These are phyloP conservation scores for Xenopus laevis DNA, from an alignment of 2,113 vertebrate genomes.

Conservation along the genomic window DNA sequence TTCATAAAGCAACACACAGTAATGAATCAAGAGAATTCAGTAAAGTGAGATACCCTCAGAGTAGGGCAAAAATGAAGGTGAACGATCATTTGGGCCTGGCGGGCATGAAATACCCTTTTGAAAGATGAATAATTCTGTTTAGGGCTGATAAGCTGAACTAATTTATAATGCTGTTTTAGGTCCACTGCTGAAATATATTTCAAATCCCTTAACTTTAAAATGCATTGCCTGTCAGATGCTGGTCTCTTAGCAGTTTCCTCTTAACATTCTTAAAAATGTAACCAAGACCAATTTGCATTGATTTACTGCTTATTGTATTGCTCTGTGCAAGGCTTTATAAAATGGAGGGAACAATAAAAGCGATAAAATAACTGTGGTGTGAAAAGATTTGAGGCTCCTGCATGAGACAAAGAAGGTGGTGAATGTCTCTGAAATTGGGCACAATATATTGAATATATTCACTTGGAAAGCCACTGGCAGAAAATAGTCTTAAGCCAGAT, in stretches of 20 bases:
- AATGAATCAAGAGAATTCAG: slow-evolving; percentile 86
- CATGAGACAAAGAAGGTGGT: slow-evolving; percentile 48
- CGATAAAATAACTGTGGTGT: slow-evolving; percentile 51
- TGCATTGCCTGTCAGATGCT: slow-evolving; percentile 78
- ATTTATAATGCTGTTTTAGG: slow-evolving; percentile 91
- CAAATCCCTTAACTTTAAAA: slow-evolving; percentile 84
- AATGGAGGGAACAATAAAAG: slow-evolving; percentile 39
- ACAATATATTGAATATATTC: slow-evolving; percentile 40
- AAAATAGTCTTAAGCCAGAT: background rate
- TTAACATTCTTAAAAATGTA: slow-evolving; percentile 84
- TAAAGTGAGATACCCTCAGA: slow-evolving; percentile 79
- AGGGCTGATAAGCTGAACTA: slow-evolving; percentile 85
- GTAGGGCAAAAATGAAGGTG: slow-evolving; percentile 82
- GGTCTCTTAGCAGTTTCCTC: slow-evolving; percentile 80
- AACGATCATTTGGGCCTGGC: slow-evolving; percentile 82
- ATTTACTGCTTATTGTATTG: slow-evolving; percentile 86
- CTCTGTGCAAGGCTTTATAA: slow-evolving; percentile 75
- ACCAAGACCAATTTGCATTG: slow-evolving; percentile 82
- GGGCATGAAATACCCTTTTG: slow-evolving; percentile 88
- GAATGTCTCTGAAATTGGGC: slow-evolving; percentile 27
- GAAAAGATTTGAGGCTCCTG: slow-evolving; percentile 49
- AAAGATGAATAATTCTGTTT: slow-evolving; percentile 91
- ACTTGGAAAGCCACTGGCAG: slow-evolving; percentile 33
- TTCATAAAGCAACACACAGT: slow-evolving; percentile 83
- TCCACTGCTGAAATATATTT: slow-evolving; percentile 84